Evolutionary conservation across 2,797 vertebrate genomes (phyloP).

Genomic region (Alcedo atthis): DNA sequence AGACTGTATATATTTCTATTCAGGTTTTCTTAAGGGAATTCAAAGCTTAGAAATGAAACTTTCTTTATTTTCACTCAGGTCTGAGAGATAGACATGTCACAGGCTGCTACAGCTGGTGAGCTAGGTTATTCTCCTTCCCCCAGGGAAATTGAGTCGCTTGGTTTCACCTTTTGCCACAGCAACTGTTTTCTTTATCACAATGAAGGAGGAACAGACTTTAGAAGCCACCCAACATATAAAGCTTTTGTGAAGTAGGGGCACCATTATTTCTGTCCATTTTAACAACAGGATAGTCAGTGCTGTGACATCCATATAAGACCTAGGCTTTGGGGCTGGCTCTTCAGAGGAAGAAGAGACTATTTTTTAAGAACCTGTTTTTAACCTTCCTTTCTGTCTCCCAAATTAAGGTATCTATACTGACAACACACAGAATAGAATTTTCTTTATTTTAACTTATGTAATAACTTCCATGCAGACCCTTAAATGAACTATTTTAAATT

Average conservation of each 20-base stretch:
- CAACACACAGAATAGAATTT: not conserved
- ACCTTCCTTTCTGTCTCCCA: not conserved
- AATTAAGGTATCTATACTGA: not conserved
- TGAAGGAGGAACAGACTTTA: not conserved
- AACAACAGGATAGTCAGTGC: not conserved
- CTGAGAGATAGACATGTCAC: not conserved
- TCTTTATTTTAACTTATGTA: not conserved
- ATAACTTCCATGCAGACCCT: not conserved
- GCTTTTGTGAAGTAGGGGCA: not conserved
- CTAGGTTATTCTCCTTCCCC: not conserved
- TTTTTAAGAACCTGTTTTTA: not conserved
- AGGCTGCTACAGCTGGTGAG: not conserved
- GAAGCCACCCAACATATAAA: not conserved
- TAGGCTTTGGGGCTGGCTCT: not conserved
- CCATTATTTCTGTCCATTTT: not conserved
- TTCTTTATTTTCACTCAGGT: not conserved
- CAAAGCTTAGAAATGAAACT: constrained; percentile 3
- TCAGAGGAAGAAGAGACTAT: not conserved
- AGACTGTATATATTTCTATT: not conserved
- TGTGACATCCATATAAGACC: not conserved
- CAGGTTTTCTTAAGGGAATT: not conserved
- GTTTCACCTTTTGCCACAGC: not conserved
- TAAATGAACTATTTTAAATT: not conserved
- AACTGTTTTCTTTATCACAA: not conserved
- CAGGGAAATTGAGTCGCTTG: not conserved